These are phyloP conservation scores for Eufriesea mexicana DNA, from an alignment of 1,140 invertebrate species.

Conservation along the genomic window DNA sequence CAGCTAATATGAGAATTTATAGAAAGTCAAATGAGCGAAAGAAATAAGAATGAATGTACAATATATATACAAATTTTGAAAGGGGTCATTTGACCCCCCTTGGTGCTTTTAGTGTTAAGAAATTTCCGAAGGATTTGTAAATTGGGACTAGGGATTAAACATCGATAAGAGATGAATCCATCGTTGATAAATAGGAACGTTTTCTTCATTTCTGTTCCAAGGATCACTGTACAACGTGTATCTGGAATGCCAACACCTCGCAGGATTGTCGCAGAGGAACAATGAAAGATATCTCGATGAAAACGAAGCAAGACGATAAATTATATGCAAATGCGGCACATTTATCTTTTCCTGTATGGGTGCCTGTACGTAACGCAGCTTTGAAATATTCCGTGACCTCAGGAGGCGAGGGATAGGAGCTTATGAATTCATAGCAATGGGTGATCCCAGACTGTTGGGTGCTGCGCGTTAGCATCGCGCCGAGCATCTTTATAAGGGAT, in stretches of 20 bases:
- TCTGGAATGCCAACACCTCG: neutral
- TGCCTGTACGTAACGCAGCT: neutral
- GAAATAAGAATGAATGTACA: no score
- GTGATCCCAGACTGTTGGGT: neutral
- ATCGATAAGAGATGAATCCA: no score
- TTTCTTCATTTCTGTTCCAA: neutral
- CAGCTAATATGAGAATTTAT: no score
- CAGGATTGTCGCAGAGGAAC: neutral
- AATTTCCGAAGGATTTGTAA: no score
- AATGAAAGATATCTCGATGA: neutral
- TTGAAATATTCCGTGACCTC: neutral
- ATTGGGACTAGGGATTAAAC: no score
- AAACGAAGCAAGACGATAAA: neutral
- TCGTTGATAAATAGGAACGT: no score
- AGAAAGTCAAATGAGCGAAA: no score
- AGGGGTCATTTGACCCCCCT: no score
- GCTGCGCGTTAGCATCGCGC: neutral
- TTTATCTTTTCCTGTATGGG: slow-evolving; percentile 1
- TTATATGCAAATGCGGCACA: slow-evolving; percentile 9
- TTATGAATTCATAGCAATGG: slow-evolving; percentile 19
- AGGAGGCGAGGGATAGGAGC: neutral
- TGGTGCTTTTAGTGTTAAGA: no score
- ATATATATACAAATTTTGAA: no score
- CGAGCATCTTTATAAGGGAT: slow-evolving; percentile 14
- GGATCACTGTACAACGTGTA: neutral